These are phyloP conservation scores for Papilio elwesi DNA, from an alignment of 2,888 invertebrate species.

Conservation along the genomic window DNA sequence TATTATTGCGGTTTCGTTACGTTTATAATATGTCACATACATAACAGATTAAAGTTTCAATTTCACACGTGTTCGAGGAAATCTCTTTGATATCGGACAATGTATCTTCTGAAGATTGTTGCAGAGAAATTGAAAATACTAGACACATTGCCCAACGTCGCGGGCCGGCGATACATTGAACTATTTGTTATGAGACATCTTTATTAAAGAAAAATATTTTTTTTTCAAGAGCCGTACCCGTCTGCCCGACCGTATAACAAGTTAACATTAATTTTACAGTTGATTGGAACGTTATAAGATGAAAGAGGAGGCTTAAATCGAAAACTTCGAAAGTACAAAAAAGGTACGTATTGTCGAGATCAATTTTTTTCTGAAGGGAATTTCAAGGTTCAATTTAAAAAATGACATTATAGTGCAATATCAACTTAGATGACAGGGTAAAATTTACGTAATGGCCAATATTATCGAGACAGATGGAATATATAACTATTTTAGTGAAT, in stretches of 20 bases:
- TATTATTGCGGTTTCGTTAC: no score
- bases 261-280: neutral
- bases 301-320: no score
- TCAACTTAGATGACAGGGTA: neutral
- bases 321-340: no score
- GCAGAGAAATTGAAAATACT: slow-evolving; percentile 18
- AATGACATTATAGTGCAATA: neutral
- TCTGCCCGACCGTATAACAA: neutral
- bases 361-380: neutral
- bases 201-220: neutral
- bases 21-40: no score
- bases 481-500: slow-evolving; percentile 20
- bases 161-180: neutral
- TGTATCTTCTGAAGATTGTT: slow-evolving; percentile 6
- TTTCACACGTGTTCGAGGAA: neutral
- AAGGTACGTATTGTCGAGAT: no score
- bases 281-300: no score
- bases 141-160: slow-evolving; percentile 5
- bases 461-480: slow-evolving; percentile 1
- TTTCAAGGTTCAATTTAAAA: neutral
- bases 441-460: slow-evolving; percentile 15
- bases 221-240: neutral
- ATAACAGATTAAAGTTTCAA: no score
- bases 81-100: neutral
- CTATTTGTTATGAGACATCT: slow-evolving; percentile 4